phyloP scores from a whole-genome alignment of 1,140 invertebrate genomes.

The Belonocnema kinseyi region DNA sequence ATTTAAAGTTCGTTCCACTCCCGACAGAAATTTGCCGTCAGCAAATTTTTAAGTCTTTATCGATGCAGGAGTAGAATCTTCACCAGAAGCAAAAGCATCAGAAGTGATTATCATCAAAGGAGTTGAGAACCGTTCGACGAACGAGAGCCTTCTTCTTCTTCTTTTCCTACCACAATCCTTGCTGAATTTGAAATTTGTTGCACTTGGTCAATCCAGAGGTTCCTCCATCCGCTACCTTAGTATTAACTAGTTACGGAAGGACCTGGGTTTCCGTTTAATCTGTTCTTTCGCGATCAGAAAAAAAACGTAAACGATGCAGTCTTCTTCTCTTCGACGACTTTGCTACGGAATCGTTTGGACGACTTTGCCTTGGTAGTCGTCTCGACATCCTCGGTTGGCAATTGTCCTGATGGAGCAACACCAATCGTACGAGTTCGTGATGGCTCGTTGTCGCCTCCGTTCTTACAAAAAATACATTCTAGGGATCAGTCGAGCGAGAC shows the following conservation, averaged over 20 bases:
- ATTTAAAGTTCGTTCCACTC: background rate
- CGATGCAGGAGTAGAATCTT: background rate
- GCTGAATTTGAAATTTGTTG: background rate
- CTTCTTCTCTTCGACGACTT: slow-evolving; percentile 27
- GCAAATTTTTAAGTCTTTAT: background rate
- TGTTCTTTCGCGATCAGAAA: slow-evolving; percentile 18
- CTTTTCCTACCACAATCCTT: background rate
- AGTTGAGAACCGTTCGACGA: slow-evolving; percentile 6
- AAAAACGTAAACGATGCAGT: slow-evolving; percentile 25
- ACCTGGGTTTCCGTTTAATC: background rate
- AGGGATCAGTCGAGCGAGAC: slow-evolving; percentile 64
- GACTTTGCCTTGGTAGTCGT: background rate
- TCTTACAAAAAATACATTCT: slow-evolving; percentile 64
- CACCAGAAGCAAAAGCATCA: background rate
- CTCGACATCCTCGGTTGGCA: background rate
- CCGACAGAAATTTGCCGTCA: background rate
- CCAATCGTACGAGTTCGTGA: background rate
- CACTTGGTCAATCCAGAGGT: slow-evolving; percentile 1
- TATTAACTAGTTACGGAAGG: background rate
- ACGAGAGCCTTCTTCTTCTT: background rate
- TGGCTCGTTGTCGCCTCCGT: slow-evolving; percentile 39
- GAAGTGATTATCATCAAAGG: background rate
- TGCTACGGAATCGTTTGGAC: background rate
- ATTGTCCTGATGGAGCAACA: background rate
- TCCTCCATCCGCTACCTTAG: background rate